Evolutionary conservation across 2,797 vertebrate species (phyloP), one percentile per base, ranked within the genome.

Genomic region (Sardinella longiceps): DNA sequence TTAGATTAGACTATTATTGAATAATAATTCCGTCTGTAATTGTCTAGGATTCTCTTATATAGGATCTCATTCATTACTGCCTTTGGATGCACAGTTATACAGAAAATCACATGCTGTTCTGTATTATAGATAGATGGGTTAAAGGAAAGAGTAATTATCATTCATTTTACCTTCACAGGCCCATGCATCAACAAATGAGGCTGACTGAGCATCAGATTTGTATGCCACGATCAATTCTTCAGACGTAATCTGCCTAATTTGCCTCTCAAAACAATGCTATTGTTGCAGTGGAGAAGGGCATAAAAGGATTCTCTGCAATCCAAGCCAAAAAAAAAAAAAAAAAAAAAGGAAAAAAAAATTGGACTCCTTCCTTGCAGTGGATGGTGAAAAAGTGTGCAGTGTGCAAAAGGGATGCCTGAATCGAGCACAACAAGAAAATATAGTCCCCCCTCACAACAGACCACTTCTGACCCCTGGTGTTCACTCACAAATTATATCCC

Each of bases 211-310:
- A 43, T 43, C 70, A 77, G 18, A 77, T 77, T 43, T 23, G 37
- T 6, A 77, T 77, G 70, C 5, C 70, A 77, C 37, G 15, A 77
- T 77, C 37, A 77, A 77, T 77, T 39, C 70, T 43, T 77, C 70
- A 77, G 18, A 43, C 37, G 4, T 23, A 77, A 77, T 77, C 70
- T 6, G 30, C 30, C 18, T 39, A 77, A 77, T 77, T 77, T 77
- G 70, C 70, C 37, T 39, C 70, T 43, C 37, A 77, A 77, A 77
- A 77, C 37, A 77, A 77, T 43, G 70, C 70, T 77, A 43, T 77
- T 77, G 70, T 43, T 77, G 37, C 37, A 70, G 4, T 33, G 30
- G 70, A 15, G 70, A 37, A 33, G 70, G 33, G 33, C 1, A 53
- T 20, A 37, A 39, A 39, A 20, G 33, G 70, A 14, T 33, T 77